Conservation (phyloP, 2,797 vertebrate species). For the Tauraco hartlaubi region DNA sequence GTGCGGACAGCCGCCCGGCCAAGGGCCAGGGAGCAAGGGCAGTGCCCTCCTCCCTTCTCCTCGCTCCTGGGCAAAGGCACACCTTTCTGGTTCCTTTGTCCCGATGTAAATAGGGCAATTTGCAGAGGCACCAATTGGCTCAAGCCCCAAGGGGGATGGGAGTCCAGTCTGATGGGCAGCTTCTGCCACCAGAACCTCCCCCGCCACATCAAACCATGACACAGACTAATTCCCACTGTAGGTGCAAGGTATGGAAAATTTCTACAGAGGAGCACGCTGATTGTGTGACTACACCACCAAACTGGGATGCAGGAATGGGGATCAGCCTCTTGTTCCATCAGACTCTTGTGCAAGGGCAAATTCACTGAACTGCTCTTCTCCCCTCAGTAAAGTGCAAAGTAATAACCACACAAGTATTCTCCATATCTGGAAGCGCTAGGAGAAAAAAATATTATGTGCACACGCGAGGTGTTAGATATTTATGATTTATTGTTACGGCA, state of each 20-base stretch:
- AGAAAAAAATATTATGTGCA: background rate
- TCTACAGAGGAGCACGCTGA: background rate
- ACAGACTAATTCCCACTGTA: background rate
- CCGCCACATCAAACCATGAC: too few relatives aligned
- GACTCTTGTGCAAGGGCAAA: background rate
- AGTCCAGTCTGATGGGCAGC: too few relatives aligned
- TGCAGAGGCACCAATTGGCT: too few relatives aligned
- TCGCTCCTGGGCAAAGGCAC: too few relatives aligned
- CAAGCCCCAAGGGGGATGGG: too few relatives aligned
- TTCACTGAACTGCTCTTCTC: background rate
- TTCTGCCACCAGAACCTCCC: too few relatives aligned
- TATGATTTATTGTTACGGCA: background rate
- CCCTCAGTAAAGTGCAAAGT: background rate
- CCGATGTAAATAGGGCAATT: too few relatives aligned
- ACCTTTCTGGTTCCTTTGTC: too few relatives aligned
- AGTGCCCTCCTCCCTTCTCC: too few relatives aligned
- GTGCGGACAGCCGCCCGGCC: too few relatives aligned
- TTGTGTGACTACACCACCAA: rapidly evolving
- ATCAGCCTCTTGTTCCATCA: background rate
- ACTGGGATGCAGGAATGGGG: background rate
- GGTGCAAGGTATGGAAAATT: background rate
- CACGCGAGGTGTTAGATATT: background rate
- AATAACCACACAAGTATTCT: background rate
- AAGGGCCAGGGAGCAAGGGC: too few relatives aligned
- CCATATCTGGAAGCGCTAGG: background rate